Percentiles rank a stretch among this genome's conserved stretches.
Evolutionary conservation across 2,113 vertebrate species (phyloP).

Genomic region (Pomatostomus ruficeps): DNA sequence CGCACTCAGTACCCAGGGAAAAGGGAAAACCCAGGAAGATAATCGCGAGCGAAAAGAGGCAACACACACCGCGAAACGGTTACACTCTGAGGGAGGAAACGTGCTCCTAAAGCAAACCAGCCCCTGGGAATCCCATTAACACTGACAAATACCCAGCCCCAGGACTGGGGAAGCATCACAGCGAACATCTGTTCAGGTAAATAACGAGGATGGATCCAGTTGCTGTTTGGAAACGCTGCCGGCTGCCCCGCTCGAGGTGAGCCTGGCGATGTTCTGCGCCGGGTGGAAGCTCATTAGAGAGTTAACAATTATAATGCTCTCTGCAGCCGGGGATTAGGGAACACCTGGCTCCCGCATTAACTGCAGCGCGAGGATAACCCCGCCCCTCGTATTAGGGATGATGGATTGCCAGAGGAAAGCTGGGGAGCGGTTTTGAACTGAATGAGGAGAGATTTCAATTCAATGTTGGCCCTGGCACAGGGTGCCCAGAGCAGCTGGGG

Average conservation of each 20-base stretch:
- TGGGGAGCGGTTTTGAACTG: background rate
- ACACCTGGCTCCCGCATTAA: background rate
- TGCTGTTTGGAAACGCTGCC: background rate
- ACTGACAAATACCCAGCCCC: background rate
- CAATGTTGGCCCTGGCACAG: background rate
- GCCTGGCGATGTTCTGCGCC: background rate
- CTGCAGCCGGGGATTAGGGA: background rate
- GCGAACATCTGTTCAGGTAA: conserved; percentile 22
- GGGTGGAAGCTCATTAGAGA: background rate
- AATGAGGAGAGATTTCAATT: background rate
- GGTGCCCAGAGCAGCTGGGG: background rate
- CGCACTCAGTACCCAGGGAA: background rate
- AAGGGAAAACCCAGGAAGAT: background rate
- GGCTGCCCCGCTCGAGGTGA: background rate
- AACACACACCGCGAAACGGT: background rate
- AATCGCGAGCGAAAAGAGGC: background rate
- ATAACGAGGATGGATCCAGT: background rate
- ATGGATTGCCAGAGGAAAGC: background rate
- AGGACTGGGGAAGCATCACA: background rate
- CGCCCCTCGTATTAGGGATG: background rate
- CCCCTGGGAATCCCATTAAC: conserved; percentile 38
- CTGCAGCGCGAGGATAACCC: background rate
- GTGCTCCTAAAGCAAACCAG: conserved; percentile 27
- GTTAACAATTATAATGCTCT: background rate
- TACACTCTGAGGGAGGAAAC: background rate